Evolutionary conservation across 2,113 vertebrate genomes (phyloP), one percentile per base, ranked within the genome.

Genomic region (Syngnathus scovelli): DNA sequence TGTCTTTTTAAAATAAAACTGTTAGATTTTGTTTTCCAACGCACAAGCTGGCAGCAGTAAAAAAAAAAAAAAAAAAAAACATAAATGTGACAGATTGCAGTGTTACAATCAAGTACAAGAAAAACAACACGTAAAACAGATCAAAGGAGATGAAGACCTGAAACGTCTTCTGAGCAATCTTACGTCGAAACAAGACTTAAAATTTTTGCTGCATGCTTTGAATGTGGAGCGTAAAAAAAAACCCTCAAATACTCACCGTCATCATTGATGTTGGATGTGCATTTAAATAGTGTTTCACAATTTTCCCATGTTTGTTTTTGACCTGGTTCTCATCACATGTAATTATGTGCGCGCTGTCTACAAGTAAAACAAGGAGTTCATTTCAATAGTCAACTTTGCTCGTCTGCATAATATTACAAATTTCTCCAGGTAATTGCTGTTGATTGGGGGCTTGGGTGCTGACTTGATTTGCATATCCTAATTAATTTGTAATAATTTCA

Each of bases 401-500:
- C 46, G 49, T 64, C 68, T 70, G 71, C 73, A 75, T 78, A 81
- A 86, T 86, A 77, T 73, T 7, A 62, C 68, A 72, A 58, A 67
- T 82, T 80, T 84, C 87, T 89, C 81, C 77, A 82, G 83, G 86
- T 89, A 87, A 88, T 87, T 83, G 52, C 8, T n/a, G 9, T 64
- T 48, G 61, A 7, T 62, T 4, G 61, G 61, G 41, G 61, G 7
- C 18, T 36, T n/a, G 23, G 5, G 4, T 38, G 49, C 67, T 73
- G 75, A 85, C 72, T 75, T 79, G 83, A 91, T 91, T 92, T 90
- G 87, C 87, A 88, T 87, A 79, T 72, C 74, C 85, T 91, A 90
- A 92, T 91, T 92, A 91, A 89, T 90, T 89, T 86, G 84, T 89
- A 83, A 83, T 79, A 86, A 88, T 70, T 80, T 71, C 66, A 66